phyloP scores from a whole-genome alignment of 2,888 invertebrate species.

The Malacosoma neustria region DNA sequence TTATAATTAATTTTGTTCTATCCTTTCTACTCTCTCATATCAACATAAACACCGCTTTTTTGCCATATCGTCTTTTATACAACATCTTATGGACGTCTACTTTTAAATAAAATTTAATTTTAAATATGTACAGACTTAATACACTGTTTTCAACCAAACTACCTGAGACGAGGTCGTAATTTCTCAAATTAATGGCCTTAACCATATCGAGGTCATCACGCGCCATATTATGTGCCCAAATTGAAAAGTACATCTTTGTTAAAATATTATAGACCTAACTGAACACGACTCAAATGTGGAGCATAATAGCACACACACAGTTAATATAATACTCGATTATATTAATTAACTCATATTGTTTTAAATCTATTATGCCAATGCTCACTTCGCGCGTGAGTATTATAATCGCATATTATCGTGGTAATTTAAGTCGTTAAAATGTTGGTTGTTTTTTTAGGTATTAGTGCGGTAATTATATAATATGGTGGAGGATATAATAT shows the following conservation, averaged over 20 bases:
- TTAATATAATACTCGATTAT: no score
- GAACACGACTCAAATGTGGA: neutral
- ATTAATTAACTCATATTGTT: no score
- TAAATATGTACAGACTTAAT: no score
- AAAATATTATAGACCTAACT: constrained; percentile 1
- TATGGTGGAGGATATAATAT: neutral
- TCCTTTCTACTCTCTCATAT: no score
- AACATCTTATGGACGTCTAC: no score
- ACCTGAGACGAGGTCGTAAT: constrained; percentile 2
- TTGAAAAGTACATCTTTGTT: constrained; percentile 6
- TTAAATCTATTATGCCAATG: no score
- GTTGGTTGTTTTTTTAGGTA: neutral
- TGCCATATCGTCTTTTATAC: no score
- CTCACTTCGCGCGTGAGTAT: no score
- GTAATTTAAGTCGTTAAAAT: neutral
- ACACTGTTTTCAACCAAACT: neutral
- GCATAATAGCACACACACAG: neutral
- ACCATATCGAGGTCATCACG: constrained; percentile 16
- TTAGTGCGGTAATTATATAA: no score
- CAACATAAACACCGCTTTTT: no score
- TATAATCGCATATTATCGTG: neutral
- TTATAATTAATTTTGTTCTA: no score
- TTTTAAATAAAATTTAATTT: no score
- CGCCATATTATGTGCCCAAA: constrained; percentile 9
- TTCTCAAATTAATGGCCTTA: constrained; percentile 18